These are phyloP conservation scores for Hypsopygia costalis DNA, from an alignment of 2,888 invertebrate genomes.

Conservation along the genomic window DNA sequence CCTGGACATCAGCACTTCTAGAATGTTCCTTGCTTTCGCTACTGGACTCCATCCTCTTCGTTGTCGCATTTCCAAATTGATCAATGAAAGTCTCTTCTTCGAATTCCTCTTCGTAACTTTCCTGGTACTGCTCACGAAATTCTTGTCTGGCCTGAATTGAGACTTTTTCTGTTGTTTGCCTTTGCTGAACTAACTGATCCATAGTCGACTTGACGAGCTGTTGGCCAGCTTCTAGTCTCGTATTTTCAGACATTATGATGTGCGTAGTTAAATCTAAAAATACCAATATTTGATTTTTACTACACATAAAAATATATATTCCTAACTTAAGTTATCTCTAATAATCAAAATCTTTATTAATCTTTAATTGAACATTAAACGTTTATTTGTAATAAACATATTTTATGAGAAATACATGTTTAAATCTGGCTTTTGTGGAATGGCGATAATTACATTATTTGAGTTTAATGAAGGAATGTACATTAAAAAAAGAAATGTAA, in stretches of 20 bases:
- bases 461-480: conserved; percentile 2
- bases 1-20: conserved; percentile 71
- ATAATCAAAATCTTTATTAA: no score
- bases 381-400: no score
- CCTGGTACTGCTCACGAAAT: conserved; percentile 67
- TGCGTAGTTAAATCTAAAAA: conserved; percentile 32
- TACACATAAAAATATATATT: no score
- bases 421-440: no score
- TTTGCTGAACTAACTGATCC: conserved; percentile 66
- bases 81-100: conserved; percentile 74
- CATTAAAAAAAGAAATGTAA: conserved; percentile 18
- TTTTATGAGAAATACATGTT: no score
- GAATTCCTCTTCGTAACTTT: conserved; percentile 74
- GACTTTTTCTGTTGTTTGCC: conserved; percentile 60
- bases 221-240: conserved; percentile 65
- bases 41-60: conserved; percentile 69
- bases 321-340: no score
- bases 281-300: no score
- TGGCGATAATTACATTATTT: no score
- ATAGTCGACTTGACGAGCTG: conserved; percentile 71
- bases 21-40: conserved; percentile 74
- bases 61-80: conserved; percentile 65
- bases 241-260: conserved; percentile 61
- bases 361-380: no score
- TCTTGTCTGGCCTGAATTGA: conserved; percentile 73